Evolutionary conservation across 2,888 invertebrate species (phyloP), one percentile per base, ranked within the genome.

Genomic region (Orthosia gracilis): DNA sequence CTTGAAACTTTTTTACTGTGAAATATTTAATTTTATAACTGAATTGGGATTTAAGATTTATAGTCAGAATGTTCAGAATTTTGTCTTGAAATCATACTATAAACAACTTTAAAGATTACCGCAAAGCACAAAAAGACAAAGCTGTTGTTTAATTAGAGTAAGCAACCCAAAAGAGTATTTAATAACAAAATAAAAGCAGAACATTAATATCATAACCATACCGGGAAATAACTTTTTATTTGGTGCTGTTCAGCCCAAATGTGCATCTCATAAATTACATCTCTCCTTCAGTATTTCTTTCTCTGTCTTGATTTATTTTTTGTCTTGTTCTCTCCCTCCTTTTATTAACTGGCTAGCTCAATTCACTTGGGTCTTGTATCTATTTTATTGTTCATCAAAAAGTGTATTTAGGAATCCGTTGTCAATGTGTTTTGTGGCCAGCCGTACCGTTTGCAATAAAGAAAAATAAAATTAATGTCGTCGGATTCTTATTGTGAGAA

Each of bases 231-330:
- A 92, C 90, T 94, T 95, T 95, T 95, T 94, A 94, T 95, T 95
- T 92, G 91, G 90, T 90, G 92, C 93, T 93, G 93, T 94, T 95
- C 92, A 92, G 93, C 93, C 94, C 95, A 94, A 96, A 96, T 96
- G 96, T 96, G 96, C 96, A 95, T 94, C 94, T 82, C 94, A 96
- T 96, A 96, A 96, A 96, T 96, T 91, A 96, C 90, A 87, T 67
- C 90, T 90, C 92, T 94, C 93, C 95, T 94, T 94, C 92, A 91
- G 87, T 94, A 86, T 92, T 90, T 92, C 93, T 90, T 86, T 94
- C 95, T 92, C 92, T 91, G 88, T 94, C 94, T 91, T 91, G 89
- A 91, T 88, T 88, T 87, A 87, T 90, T 90, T 92, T 93, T 90
- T 91, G 91, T 94, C 93, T 93, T 92, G 82, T 91, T 93, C 91